Percentiles rank a stretch among this genome's conserved stretches.
Conservation (phyloP, 2,888 invertebrate genomes). For the Nebria salina region DNA sequence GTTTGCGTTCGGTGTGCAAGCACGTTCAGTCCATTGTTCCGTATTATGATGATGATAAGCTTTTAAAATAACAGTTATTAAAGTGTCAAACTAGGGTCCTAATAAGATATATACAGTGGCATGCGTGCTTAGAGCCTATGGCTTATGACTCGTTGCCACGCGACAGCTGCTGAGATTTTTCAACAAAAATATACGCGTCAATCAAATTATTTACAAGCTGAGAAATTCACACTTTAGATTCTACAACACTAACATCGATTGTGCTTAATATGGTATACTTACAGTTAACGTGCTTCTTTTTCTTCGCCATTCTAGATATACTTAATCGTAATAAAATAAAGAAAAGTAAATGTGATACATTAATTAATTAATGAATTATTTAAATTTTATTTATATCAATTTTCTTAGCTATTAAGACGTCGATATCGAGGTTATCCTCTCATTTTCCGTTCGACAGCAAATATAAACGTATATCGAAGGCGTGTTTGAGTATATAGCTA, state of each 20-base stretch:
- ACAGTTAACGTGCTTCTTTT: too few relatives aligned
- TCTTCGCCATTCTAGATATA: too few relatives aligned
- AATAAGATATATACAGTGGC: slow-evolving; percentile 57
- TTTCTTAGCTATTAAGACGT: background rate
- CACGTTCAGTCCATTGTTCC: slow-evolving; percentile 30
- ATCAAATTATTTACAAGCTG: background rate
- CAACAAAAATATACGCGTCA: background rate
- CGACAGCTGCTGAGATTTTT: slow-evolving; percentile 11
- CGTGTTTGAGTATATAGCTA: background rate
- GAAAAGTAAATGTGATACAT: too few relatives aligned
- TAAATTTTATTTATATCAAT: too few relatives aligned
- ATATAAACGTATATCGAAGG: background rate
- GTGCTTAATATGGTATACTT: too few relatives aligned
- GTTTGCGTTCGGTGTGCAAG: slow-evolving; percentile 3
- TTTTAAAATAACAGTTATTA: slow-evolving; percentile 58
- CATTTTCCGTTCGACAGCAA: background rate
- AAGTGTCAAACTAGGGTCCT: slow-evolving; percentile 57
- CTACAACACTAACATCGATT: too few relatives aligned
- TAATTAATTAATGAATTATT: too few relatives aligned
- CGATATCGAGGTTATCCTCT: background rate
- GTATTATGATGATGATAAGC: slow-evolving; percentile 53
- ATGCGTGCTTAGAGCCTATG: slow-evolving; percentile 27
- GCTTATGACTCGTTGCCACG: slow-evolving; percentile 35
- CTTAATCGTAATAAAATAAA: too few relatives aligned
- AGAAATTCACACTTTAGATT: background rate